Evolutionary conservation across 2,888 invertebrate genomes (phyloP).

Genomic region (Prosapia bicincta): DNA sequence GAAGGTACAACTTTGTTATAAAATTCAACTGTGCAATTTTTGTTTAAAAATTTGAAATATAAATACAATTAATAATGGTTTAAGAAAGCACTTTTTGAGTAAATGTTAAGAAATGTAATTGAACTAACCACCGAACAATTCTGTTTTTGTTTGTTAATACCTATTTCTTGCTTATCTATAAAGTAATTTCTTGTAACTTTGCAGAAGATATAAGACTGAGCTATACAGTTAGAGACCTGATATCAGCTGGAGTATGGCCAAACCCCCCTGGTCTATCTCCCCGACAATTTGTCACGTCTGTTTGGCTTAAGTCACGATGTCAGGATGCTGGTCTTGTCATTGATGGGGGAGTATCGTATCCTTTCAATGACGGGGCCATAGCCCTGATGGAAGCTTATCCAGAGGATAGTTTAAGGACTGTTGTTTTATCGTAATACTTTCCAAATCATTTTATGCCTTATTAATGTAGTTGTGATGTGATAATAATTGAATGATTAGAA

Average conservation of each 20-base stretch:
- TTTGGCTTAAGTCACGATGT: conserved; percentile 84
- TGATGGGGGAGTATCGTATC: conserved; percentile 91
- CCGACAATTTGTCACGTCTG: conserved; percentile 69
- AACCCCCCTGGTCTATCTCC: conserved; percentile 71
- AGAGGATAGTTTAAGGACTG: conserved; percentile 84
- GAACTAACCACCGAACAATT: no score
- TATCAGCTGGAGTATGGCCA: conserved; percentile 83
- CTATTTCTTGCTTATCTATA: no score
- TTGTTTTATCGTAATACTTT: conserved; percentile 44
- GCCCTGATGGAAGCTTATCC: conserved; percentile 79
- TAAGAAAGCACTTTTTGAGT: no score
- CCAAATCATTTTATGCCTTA: no score
- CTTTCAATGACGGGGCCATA: conserved; percentile 91
- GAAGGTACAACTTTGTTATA: no score
- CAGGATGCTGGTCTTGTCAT: conserved; percentile 89
- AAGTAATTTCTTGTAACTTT: conserved; percentile 30
- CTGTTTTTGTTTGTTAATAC: no score
- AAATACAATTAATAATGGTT: no score
- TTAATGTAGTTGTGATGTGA: no score
- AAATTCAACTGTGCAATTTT: no score
- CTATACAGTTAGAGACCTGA: conserved; percentile 91
- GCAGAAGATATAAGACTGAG: conserved; percentile 74
- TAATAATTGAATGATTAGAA: no score
- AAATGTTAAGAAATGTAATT: no score
- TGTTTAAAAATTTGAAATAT: no score